Base-by-base conservation (phyloP, 1,140 invertebrate species). In the Diploscapter pachys region DNA sequence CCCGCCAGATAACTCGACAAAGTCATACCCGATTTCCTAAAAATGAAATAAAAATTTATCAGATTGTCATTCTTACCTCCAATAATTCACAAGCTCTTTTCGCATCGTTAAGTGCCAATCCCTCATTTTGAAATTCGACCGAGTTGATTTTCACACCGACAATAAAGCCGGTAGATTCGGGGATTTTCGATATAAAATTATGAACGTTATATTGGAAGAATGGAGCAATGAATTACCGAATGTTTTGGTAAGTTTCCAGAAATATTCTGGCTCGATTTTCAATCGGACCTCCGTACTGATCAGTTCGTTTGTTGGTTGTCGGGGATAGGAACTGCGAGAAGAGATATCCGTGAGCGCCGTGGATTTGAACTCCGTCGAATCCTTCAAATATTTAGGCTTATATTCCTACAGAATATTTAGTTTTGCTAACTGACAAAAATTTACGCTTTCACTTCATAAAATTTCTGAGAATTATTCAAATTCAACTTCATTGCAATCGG, bases 261-360 rank as follows among this genome's bases (percentile, higher is more conserved):
- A 82, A 56, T 51, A 80, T 76, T 49, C 83, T 67, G n/a, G 73
- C 67, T 50, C 83, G 72, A 72, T 83, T 83, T 9, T 76, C 61
- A 9, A 77, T 48, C 31, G 71, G 65, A 8, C 82, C 82, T 48
- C 82, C 82, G 57, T 84, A 83, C n/a, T 83, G 54, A 65, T 83
- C 82, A 0, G 79, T 81, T 52, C 82, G 65, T 31, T 71, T 72
- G 63, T 83, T 83, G n/a, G 77, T 77, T 9, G 67, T 77, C 4
- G 82, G 75, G 5, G 81, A 83, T 4, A 79, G 65, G 63, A 83
- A 83, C 61, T 83, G 77, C 6, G 81, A 64, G 3, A 83, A 51
- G 0, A 83, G 76, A 62, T 83, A 83, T 8, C 82, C 82, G 67
- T 83, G 80, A n/a, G 83, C 82, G 48, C 68, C 82, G 64, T 83